phyloP scores from a whole-genome alignment of 2,797 vertebrate species.

The Leptodactylus fallax region DNA sequence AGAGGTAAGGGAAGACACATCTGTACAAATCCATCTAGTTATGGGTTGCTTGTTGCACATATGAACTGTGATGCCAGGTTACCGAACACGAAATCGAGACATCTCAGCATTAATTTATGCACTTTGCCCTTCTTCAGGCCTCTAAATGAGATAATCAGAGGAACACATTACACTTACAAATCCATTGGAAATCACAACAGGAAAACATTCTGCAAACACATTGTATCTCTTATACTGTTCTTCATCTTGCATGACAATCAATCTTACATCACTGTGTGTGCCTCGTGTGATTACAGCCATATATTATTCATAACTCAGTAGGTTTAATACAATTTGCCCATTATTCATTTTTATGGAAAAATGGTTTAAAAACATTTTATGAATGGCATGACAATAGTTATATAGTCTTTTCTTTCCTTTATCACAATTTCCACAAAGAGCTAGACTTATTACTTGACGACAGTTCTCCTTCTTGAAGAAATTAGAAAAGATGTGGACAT shows the following conservation, averaged over 20 bases:
- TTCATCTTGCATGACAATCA: conserved; percentile 61
- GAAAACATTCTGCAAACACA: conserved; percentile 55
- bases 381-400: conserved; percentile 52
- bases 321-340: conserved; percentile 63
- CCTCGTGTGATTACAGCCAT: conserved; percentile 62
- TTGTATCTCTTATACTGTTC: conserved; percentile 48
- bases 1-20: no score
- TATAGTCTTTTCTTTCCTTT: conserved; percentile 47
- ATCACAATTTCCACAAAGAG: conserved; percentile 20
- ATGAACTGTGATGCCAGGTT: neutral
- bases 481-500: neutral
- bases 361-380: conserved; percentile 55
- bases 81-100: neutral
- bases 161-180: conserved; percentile 31
- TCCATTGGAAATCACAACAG: conserved; percentile 50
- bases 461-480: neutral
- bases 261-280: conserved; percentile 60
- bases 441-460: neutral
- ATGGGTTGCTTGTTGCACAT: neutral
- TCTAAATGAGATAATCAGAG: conserved; percentile 31
- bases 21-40: no score
- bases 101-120: neutral
- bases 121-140: neutral
- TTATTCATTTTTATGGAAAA: conserved; percentile 62
- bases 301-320: conserved; percentile 65